Base-by-base conservation (phyloP, 2,113 vertebrate species). In the Nanorana parkeri region DNA sequence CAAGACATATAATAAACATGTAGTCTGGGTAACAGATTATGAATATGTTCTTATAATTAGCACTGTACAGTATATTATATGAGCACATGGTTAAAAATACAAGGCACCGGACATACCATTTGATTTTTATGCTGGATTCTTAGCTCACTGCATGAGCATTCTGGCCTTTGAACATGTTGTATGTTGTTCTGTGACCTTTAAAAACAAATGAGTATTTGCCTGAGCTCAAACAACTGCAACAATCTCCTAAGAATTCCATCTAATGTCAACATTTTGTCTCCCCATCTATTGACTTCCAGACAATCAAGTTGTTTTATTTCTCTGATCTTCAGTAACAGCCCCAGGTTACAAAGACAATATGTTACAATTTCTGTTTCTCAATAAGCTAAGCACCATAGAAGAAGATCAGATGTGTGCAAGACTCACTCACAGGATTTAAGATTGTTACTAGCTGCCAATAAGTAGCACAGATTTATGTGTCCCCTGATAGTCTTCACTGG, bases 401-500 rank as follows among this genome's bases (percentile, higher is more conserved):
- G 71, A 74, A 55, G 54, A 60, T 74, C 51, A 74, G 26, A 74
- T 74, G 58, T 74, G 58, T 60, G 71, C 54, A 20, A 60, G 24
- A 21, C 28, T 74, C 17, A 60, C 71, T 60, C 55, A 21, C 28
- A 26, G 71, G 71, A 74, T 20, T 15, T 58, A 24, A 51, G 52
- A 73, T 24, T 73, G 69, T 72, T 72, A 28, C 68, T 54, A 28
- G 51, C 26, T 58, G 52, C 52, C 47, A 73, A 58, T 73, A 60
- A 74, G 71, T 74, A 74, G 71, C 26, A 36, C 19, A 36, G 54
- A 74, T 58, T 74, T 71, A 71, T 54, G 23, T 71, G 28, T 71
- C 68, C 19, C 54, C 26, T 58, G 71, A 15, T 74, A 74, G 71
- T 32, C 71, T 7, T 74, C 24, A 32, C 52, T 32, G 69, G 32